These are phyloP conservation scores for Zosterops japonicus DNA, from an alignment of 2,113 vertebrate genomes.

Conservation along the genomic window DNA sequence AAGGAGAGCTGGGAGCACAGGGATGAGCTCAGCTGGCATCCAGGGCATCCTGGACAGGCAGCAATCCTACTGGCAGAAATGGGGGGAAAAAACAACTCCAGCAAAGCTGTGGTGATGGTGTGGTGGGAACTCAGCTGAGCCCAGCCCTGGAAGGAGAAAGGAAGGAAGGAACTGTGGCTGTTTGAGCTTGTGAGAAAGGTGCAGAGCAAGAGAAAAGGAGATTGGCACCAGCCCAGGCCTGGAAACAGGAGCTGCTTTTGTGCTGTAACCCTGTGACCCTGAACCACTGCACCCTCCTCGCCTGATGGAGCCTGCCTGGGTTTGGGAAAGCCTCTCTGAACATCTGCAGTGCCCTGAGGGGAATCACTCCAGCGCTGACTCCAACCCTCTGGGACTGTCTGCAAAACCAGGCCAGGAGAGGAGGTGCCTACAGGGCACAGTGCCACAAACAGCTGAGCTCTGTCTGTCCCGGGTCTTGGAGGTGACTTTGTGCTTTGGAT, in stretches of 20 bases:
- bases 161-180: background rate
- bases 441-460: background rate
- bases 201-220: background rate
- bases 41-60: background rate
- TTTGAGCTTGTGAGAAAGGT: background rate
- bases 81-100: background rate
- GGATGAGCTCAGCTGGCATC: background rate
- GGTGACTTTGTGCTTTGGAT: background rate
- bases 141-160: background rate
- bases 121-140: background rate
- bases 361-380: background rate
- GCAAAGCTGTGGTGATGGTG: background rate
- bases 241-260: background rate
- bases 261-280: background rate
- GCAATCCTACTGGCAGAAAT: background rate
- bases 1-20: background rate
- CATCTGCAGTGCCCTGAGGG: background rate
- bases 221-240: background rate
- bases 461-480: background rate
- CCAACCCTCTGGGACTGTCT: background rate
- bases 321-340: background rate
- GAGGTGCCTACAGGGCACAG: rapidly evolving
- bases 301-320: background rate
- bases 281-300: background rate
- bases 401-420: background rate